Evolutionary conservation across 2,888 invertebrate genomes (phyloP).

Genomic region (Melanostoma mellinum): DNA sequence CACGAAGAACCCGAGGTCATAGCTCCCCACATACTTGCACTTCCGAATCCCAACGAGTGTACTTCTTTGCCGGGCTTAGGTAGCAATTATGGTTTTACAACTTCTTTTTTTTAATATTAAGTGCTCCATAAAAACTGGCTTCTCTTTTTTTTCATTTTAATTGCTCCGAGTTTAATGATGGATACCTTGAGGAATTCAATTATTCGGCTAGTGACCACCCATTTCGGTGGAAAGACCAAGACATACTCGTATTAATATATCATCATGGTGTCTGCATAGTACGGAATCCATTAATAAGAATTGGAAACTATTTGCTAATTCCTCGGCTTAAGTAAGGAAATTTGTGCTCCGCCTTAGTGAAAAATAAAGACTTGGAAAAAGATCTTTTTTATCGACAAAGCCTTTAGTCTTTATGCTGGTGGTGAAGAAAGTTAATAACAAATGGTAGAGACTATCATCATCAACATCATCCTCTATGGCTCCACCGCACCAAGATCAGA

Average conservation of each 20-base stretch:
- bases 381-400: conserved; percentile 21
- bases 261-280: conserved; percentile 5
- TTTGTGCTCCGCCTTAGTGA: conserved; percentile 28
- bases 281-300: conserved; percentile 31
- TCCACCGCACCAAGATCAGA: conserved; percentile 58
- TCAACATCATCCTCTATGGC: conserved; percentile 56
- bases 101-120: conserved; percentile 4
- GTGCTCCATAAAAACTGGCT: conserved; percentile 25
- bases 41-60: not conserved
- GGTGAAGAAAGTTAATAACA: conserved; percentile 72
- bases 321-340: conserved; percentile 5
- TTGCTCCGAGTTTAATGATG: conserved; percentile 12
- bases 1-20: conserved; percentile 46
- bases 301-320: conserved; percentile 30
- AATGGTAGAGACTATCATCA: conserved; percentile 61
- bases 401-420: conserved; percentile 49
- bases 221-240: conserved; percentile 13
- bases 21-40: conserved; percentile 35
- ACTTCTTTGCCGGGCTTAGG: not conserved
- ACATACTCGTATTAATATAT: conserved; percentile 22
- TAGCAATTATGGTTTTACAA: conserved; percentile 18
- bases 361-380: not conserved
- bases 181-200: conserved; percentile 28
- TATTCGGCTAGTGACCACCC: conserved; percentile 16
- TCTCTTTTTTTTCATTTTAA: not conserved